Conservation (phyloP, 2,113 vertebrate genomes). For the Tyto alba region DNA sequence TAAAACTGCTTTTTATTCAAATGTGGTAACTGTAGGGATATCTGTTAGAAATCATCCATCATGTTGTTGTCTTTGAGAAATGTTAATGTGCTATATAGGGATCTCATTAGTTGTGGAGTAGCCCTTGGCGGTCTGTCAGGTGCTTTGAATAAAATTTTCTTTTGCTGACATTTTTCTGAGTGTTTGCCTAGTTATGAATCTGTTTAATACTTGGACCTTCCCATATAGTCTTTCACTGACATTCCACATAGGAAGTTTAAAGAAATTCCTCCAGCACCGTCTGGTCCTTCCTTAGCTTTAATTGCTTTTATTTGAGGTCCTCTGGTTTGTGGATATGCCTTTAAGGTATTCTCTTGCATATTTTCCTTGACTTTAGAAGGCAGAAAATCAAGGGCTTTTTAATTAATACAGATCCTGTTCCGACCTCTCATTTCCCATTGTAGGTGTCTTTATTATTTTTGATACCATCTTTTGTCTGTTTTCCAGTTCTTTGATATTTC, state of each 20-base stretch:
- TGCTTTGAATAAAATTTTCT: constrained; percentile 6
- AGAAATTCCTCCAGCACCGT: not conserved
- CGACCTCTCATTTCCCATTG: not conserved
- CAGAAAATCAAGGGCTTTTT: not conserved
- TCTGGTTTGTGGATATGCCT: not conserved
- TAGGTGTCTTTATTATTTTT: constrained; percentile 2
- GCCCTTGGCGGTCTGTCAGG: not conserved
- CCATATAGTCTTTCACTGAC: not conserved
- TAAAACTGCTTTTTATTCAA: not conserved
- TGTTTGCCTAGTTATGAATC: not conserved
- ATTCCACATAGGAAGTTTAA: constrained; percentile 28
- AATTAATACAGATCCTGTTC: not conserved
- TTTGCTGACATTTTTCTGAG: not conserved
- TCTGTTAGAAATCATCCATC: not conserved
- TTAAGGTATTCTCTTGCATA: constrained; percentile 2
- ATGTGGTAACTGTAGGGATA: not conserved
- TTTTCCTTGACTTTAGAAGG: constrained; percentile 25
- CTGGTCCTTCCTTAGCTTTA: constrained; percentile 5
- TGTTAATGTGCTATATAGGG: not conserved
- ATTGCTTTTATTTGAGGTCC: constrained; percentile 23
- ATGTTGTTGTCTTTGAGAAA: not conserved
- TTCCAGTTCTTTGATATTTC: not conserved
- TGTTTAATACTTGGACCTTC: not conserved
- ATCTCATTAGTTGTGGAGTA: not conserved
- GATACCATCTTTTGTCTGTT: not conserved